Base-by-base conservation (phyloP, 2,113 vertebrate genomes). In the Argyrosomus japonicus region DNA sequence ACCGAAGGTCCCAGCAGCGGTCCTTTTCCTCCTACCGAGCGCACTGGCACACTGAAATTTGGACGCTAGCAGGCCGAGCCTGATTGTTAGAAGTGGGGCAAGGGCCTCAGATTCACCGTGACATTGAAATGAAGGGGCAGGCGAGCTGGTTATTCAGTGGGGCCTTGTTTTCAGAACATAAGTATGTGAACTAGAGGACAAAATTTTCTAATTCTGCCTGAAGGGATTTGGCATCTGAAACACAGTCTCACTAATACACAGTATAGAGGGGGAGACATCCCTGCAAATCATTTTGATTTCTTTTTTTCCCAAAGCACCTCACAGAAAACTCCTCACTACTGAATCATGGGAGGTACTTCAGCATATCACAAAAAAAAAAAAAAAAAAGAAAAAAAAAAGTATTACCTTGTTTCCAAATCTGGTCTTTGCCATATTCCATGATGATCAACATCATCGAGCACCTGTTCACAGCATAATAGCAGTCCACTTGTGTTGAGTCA, bases 11-110 rank as follows among this genome's bases (percentile, higher is more conserved):
- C 93, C 47, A 76, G 88, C 57, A 58, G 88, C 8, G 70, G 87
- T 5, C 81, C 89, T 25, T 95, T 92, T 71, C 91, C 93, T 29
- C 32, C 93, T 15, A 47, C 72, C 2, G 95, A 96, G 77, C 93
- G 94, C 65, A 93, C 93, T 14, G 90, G 93, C 77, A 95, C 95
- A 18, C 95, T 95, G 75, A 95, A 94, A 81, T 95, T 95, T 50
- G 93, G 95, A 93, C 94, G 94, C 89, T 95, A 95, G 91, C 53
- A 1, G 68, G 70, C 27, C 13, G 11, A 48, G 75, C 18, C 43
- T 51, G 70, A 83, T 45, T 68, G 60, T 72, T 40, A 21, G 72
- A 88, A 51, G 50, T 63, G 67, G 69, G 78, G 76, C 68, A 32
- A 53, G 60, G 60, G 68, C 81, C 81, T 87, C 75, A 60, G 70